Evolutionary conservation across 2,797 vertebrate genomes (phyloP).

Genomic region (Erpetoichthys calabaricus): DNA sequence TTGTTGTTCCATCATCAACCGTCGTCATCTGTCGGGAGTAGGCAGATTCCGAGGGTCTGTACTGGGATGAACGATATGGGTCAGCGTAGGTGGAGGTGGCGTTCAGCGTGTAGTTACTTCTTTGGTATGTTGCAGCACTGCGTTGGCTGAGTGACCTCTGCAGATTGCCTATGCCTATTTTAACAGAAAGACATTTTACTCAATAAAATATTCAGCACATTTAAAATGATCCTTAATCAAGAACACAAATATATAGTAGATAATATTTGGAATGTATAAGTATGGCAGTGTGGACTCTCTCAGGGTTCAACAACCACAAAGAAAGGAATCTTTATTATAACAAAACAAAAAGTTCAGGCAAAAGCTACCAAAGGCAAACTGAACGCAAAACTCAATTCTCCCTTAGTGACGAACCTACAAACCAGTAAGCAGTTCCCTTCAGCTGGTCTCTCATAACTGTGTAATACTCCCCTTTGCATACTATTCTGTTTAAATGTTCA

Average conservation of each 20-base stretch:
- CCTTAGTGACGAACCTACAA: too few relatives aligned
- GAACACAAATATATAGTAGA: background rate
- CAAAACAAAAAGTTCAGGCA: too few relatives aligned
- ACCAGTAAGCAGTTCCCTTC: too few relatives aligned
- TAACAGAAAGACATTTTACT: conserved; percentile 24
- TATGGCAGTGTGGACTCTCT: too few relatives aligned
- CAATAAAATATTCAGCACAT: conserved; percentile 1
- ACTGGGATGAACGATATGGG: conserved; percentile 63
- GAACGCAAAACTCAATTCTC: too few relatives aligned
- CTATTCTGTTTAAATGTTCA: too few relatives aligned
- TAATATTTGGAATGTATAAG: too few relatives aligned
- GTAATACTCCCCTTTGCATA: too few relatives aligned
- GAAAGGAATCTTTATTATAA: too few relatives aligned
- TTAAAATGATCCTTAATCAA: background rate
- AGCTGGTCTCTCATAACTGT: too few relatives aligned
- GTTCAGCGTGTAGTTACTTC: conserved; percentile 74
- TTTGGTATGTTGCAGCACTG: conserved; percentile 89
- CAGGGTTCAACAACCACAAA: too few relatives aligned
- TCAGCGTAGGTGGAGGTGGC: conserved; percentile 68
- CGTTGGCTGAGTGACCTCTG: conserved; percentile 86
- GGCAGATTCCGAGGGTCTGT: conserved; percentile 60
- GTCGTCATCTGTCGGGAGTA: conserved; percentile 50
- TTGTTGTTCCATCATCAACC: conserved; percentile 68
- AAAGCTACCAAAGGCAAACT: too few relatives aligned
- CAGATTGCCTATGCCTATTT: conserved; percentile 74